Evolutionary conservation across 2,113 vertebrate species (phyloP).

Genomic region (Mystacornis crossleyi): DNA sequence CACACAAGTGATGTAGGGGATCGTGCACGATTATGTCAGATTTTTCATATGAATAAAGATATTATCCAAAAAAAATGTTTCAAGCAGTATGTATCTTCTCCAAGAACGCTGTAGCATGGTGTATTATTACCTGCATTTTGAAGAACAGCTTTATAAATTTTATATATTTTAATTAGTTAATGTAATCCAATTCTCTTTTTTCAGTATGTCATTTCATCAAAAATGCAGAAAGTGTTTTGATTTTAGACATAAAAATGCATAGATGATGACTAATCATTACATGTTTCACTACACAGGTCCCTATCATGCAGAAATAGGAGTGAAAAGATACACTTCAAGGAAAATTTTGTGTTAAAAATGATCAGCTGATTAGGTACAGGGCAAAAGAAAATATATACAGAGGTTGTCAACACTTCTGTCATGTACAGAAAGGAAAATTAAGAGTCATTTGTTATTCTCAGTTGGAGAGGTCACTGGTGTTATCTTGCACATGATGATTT

Average conservation of each 20-base stretch:
- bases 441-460: constrained; percentile 43
- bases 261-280: neutral
- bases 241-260: neutral
- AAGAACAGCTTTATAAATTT: neutral
- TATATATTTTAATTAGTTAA: neutral
- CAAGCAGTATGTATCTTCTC: neutral
- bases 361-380: constrained; percentile 22
- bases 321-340: neutral
- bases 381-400: constrained; percentile 38
- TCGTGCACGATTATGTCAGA: neutral
- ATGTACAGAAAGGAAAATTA: constrained; percentile 55
- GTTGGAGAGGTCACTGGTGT: constrained; percentile 49
- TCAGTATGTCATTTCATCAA: neutral
- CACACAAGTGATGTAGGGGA: neutral
- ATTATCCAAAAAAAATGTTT: neutral
- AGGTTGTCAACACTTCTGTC: constrained; percentile 55
- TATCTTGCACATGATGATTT: constrained; percentile 57
- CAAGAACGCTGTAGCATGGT: neutral
- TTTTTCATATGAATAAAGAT: neutral
- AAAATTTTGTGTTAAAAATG: neutral
- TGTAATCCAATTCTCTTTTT: neutral
- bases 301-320: neutral
- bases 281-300: neutral
- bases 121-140: neutral
- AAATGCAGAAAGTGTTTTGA: neutral